A percentile compares a stretch with the other conserved stretches of the same genome.
These are phyloP conservation scores for Coilia nasus DNA, from an alignment of 2,797 vertebrate species.

Conservation along the genomic window DNA sequence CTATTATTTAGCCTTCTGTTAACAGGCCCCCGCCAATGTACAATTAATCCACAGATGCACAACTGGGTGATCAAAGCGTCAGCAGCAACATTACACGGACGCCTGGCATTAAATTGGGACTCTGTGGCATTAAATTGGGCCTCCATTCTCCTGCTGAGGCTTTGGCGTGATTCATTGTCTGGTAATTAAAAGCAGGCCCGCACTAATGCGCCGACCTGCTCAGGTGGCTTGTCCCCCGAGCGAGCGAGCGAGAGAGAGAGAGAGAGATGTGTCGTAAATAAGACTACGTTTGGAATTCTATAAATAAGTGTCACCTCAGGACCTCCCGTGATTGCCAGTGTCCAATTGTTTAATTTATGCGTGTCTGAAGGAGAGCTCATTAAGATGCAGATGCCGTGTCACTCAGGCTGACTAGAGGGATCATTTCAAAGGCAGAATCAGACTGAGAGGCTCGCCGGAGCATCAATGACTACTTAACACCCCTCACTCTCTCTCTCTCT, in stretches of 20 bases:
- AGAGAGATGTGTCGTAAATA: slow-evolving; percentile 69
- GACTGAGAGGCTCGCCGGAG: slow-evolving; percentile 65
- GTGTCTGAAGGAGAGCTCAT: slow-evolving; percentile 77
- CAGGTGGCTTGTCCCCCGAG: slow-evolving; percentile 66
- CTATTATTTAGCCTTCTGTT: slow-evolving; percentile 23
- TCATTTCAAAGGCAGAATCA: slow-evolving; percentile 73
- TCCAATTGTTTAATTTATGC: slow-evolving; percentile 81
- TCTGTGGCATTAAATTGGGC: slow-evolving; percentile 21
- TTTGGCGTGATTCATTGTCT: slow-evolving; percentile 67
- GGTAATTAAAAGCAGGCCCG: slow-evolving; percentile 73
- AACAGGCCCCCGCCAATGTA: slow-evolving; percentile 12
- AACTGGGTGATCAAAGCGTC: slow-evolving; percentile 17
- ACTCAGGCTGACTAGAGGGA: slow-evolving; percentile 74
- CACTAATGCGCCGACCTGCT: slow-evolving; percentile 70
- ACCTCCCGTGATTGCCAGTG: slow-evolving; percentile 76
- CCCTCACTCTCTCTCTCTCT: slow-evolving; percentile 18
- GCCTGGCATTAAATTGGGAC: slow-evolving; percentile 13
- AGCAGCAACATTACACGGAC: slow-evolving; percentile 5
- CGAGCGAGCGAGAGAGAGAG: slow-evolving; percentile 10
- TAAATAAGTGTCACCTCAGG: slow-evolving; percentile 75
- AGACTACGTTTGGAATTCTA: slow-evolving; percentile 77
- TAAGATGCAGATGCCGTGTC: slow-evolving; percentile 76
- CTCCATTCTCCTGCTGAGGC: slow-evolving; percentile 10
- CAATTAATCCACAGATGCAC: slow-evolving; percentile 24
- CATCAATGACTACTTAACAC: slow-evolving; percentile 51